Base-by-base conservation (phyloP, 2,888 invertebrate species). In the Tipula helvola region DNA sequence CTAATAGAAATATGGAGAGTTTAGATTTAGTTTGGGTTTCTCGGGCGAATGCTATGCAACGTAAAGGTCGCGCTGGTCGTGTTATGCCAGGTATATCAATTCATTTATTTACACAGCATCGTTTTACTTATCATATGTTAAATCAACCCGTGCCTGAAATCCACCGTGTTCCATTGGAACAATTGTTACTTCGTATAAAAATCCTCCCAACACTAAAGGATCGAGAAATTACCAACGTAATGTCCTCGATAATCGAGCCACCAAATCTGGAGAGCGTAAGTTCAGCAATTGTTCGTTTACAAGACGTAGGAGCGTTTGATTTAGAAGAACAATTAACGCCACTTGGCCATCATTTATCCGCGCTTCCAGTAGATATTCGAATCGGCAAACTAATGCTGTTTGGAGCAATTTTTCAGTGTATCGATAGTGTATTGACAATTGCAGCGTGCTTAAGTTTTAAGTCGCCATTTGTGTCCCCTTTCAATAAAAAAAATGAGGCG, bases 371-470 rank as follows among this genome's bases (percentile, higher is more conserved):
- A 0, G 98, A 98, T 90, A 96, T 96, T 3, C 93, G 97, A 88
- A 96, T 98, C 89, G 98, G 97, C n/a, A 97, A 98, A 90, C 93
- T 98, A 88, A 96, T 99, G 93, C 91, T 99, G 7, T 97, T 96
- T 89, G 97, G 98, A 0, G 96, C 98, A 12, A 96, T 98, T 88
- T 96, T 99, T 90, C 91, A 92, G 96, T 98, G 98, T 90, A 93
- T 98, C 44, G 97, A 98, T 92, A 97, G 98, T 0, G 96, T 98
- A 0, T 92, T 98, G 2, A 98, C 98, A 3, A 96, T 99, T 90
- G 98, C 96, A 0, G 96, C 96, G 1, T 96, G 95, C 90, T 91
- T 97, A 57, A 96, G 96, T 89, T 94, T 95, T 89, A 96, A 96
- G 90, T 95, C 94, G 86, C 96, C 96, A 0, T 96, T 97, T 90